phyloP scores from a whole-genome alignment of 2,888 invertebrate genomes.

The Stenichneumon culpator region DNA sequence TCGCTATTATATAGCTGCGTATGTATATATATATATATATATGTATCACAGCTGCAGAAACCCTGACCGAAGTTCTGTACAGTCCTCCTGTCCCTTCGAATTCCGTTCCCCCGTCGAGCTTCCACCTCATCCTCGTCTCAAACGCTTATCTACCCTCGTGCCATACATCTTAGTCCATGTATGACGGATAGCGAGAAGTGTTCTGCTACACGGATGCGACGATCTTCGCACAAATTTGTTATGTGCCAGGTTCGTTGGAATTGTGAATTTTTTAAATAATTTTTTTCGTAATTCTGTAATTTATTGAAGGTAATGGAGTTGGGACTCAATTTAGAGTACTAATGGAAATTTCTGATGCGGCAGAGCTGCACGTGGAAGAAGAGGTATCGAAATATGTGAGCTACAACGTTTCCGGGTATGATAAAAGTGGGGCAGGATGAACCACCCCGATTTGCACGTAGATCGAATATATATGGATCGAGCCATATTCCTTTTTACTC shows the following conservation, averaged over 20 bases:
- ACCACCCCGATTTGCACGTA: not conserved
- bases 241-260: not conserved
- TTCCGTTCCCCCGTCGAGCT: slow-evolving; percentile 22
- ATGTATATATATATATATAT: not conserved
- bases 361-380: not conserved
- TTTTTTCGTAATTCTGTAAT: not conserved
- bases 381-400: not conserved
- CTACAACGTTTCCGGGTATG: too few species aligned
- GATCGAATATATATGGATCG: not conserved
- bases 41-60: slow-evolving; percentile 8
- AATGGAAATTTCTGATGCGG: not conserved
- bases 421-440: too few species aligned
- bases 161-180: slow-evolving; percentile 5
- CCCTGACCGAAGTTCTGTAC: slow-evolving; percentile 46
- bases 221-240: not conserved
- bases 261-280: not conserved
- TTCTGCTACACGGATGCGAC: not conserved
- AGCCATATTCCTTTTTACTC: not conserved
- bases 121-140: slow-evolving; percentile 15
- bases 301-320: not conserved
- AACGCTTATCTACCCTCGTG: not conserved
- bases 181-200: not conserved
- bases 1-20: not conserved
- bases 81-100: slow-evolving; percentile 24
- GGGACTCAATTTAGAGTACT: not conserved